phyloP scores from a whole-genome alignment of 2,888 invertebrate species.

The Syritta pipiens region DNA sequence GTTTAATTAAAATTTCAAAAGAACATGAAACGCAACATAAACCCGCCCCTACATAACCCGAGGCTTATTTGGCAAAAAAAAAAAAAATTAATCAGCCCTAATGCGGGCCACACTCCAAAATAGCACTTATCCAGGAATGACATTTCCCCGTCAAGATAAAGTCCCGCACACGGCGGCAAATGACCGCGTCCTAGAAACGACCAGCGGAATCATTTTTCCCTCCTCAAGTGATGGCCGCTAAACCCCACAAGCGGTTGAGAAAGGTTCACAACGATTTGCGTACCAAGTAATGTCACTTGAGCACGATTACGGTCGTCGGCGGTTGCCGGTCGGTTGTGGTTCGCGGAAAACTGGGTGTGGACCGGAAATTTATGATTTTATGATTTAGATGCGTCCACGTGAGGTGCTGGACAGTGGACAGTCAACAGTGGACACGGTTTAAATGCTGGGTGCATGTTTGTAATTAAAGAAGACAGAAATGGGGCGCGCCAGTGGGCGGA shows the following conservation, averaged over 20 bases:
- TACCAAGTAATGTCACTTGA: slow-evolving; percentile 34
- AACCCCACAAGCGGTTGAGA: background rate
- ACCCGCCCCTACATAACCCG: background rate
- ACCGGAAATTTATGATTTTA: slow-evolving; percentile 41
- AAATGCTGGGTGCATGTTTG: background rate
- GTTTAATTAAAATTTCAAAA: too few species aligned
- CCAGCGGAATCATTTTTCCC: background rate
- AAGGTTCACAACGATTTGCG: slow-evolving; percentile 34
- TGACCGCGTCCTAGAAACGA: background rate
- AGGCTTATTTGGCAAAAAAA: background rate
- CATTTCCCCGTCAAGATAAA: slow-evolving; percentile 24
- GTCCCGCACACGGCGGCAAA: too few species aligned
- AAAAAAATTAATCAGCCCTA: slow-evolving; percentile 43
- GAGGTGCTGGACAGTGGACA: too few species aligned
- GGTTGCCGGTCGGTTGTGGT: too few species aligned
- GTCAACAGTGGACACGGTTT: background rate
- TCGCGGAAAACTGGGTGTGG: slow-evolving; percentile 19
- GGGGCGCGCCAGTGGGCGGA: too few species aligned
- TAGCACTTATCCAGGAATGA: slow-evolving; percentile 1
- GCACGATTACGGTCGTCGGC: slow-evolving; percentile 41
- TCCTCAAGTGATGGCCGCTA: too few species aligned
- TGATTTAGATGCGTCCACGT: slow-evolving; percentile 41
- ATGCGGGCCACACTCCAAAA: slow-evolving; percentile 16
- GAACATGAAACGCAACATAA: slow-evolving; percentile 2
- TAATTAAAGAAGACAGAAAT: background rate